These are phyloP conservation scores for Sarcophaga carnaria DNA, from an alignment of 2,888 invertebrate species.

Conservation along the genomic window DNA sequence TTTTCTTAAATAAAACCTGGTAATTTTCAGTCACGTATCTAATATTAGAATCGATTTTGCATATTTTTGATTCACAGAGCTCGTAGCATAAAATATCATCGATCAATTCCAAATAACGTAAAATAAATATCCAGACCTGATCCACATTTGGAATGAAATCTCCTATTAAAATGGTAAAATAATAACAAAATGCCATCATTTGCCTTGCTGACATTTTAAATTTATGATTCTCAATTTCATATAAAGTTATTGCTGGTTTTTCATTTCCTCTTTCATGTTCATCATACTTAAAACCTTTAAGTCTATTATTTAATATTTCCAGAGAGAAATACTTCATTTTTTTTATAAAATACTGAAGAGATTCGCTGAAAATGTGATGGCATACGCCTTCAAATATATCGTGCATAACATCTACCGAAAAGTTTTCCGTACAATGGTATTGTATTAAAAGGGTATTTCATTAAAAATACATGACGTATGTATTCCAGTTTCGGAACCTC, in stretches of 20 bases:
- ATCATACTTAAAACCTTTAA: conserved; percentile 56
- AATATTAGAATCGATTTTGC: conserved; percentile 9
- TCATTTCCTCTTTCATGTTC: conserved; percentile 49
- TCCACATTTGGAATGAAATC: conserved; percentile 57
- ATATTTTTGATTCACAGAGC: neutral
- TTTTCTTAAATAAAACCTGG: conserved; percentile 26
- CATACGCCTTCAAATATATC: conserved; percentile 60
- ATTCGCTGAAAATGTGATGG: conserved; percentile 39
- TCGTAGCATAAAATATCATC: conserved; percentile 30
- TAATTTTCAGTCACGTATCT: conserved; percentile 22
- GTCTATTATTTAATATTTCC: conserved; percentile 38
- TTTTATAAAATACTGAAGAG: conserved; percentile 29
- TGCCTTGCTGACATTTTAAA: conserved; percentile 51
- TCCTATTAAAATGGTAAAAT: conserved; percentile 61
- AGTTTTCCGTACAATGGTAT: too few relatives aligned
- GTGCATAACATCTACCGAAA: conserved; percentile 32
- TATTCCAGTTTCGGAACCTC: too few relatives aligned
- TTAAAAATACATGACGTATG: too few relatives aligned
- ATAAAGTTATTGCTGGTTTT: conserved; percentile 2
- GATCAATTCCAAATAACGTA: conserved; percentile 37
- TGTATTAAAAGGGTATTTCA: too few relatives aligned
- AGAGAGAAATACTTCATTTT: conserved; percentile 14
- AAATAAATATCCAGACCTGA: conserved; percentile 60
- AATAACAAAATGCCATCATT: conserved; percentile 31
- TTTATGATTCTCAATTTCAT: conserved; percentile 37